Percentiles rank a stretch among this genome's conserved stretches.
These are phyloP conservation scores for Isotomurus palustris DNA, from an alignment of 2,888 invertebrate genomes.

Conservation along the genomic window DNA sequence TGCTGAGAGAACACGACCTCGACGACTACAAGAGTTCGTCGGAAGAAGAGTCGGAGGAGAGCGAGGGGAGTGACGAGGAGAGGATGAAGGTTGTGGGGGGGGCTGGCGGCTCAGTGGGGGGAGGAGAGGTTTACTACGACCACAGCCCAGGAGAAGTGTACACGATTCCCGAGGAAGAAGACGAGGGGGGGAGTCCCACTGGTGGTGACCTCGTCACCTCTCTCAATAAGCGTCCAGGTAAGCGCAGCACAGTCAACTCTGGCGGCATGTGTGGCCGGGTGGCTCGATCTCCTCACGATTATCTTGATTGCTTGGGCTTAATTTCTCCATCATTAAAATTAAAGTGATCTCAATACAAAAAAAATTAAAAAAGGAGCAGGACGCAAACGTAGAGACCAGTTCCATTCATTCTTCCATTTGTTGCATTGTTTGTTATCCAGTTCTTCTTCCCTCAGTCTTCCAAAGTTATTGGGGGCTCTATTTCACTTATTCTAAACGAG, in stretches of 20 bases:
- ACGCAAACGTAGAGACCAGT: constrained; percentile 24
- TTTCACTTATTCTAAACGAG: too few relatives aligned
- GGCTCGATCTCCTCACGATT: constrained; percentile 22
- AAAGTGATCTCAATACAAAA: background rate
- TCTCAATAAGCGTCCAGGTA: constrained; percentile 48
- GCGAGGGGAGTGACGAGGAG: constrained; percentile 41
- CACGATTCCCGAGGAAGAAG: constrained; percentile 55
- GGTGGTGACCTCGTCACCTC: constrained; percentile 53
- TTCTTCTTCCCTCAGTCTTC: too few relatives aligned
- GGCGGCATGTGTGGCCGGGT: constrained; percentile 34
- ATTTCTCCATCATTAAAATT: constrained; percentile 15
- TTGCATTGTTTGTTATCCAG: background rate
- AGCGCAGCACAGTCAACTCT: constrained; percentile 31
- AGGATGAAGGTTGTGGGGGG: constrained; percentile 30
- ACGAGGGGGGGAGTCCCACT: constrained; percentile 53
- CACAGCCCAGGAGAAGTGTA: constrained; percentile 54
- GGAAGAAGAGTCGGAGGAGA: constrained; percentile 45
- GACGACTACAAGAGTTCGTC: constrained; percentile 46
- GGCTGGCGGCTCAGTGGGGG: constrained; percentile 20
- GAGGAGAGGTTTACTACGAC: constrained; percentile 48
- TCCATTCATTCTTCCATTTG: background rate
- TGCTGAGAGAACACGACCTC: constrained; percentile 44
- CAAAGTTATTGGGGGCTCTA: too few relatives aligned
- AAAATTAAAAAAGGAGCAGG: constrained; percentile 16
- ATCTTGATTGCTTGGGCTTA: constrained; percentile 38